phyloP scores from a whole-genome alignment of 1,140 invertebrate species.

The Brachionus koreanus region DNA sequence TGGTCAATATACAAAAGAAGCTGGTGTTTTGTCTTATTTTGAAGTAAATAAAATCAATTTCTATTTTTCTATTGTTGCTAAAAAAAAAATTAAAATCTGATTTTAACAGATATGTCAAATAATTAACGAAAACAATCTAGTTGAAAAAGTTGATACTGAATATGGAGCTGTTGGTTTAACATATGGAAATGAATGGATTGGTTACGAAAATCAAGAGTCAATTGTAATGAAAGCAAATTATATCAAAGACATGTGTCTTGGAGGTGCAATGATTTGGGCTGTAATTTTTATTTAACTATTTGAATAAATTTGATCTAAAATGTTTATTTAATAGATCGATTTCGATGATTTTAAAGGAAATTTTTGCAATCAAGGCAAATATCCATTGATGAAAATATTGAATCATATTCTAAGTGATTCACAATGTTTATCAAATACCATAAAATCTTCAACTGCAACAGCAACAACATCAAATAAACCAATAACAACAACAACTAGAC shows the following conservation, averaged over 20 bases:
- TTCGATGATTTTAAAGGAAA: too few relatives aligned
- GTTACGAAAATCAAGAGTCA: conserved; percentile 72
- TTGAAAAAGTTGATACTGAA: conserved; percentile 60
- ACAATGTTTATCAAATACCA: too few relatives aligned
- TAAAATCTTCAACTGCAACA: neutral
- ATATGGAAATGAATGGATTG: conserved; percentile 79
- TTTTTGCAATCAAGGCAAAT: conserved; percentile 73
- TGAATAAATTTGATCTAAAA: too few relatives aligned
- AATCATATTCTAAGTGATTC: conserved; percentile 59
- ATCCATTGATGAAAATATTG: conserved; percentile 81
- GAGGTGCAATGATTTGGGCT: too few relatives aligned
- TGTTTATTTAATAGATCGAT: too few relatives aligned
- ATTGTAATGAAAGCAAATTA: conserved; percentile 47
- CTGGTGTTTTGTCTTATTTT: conserved; percentile 86
- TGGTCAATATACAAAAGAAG: conserved; percentile 76
- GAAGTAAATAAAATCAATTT: conserved; percentile 58
- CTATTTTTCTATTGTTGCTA: neutral
- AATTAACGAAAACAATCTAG: conserved; percentile 55
- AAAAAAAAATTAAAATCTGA: conserved; percentile 70
- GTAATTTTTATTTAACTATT: conserved; percentile 45
- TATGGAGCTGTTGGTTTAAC: conserved; percentile 73
- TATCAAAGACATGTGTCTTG: too few relatives aligned
- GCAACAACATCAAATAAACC: neutral
- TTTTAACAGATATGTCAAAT: conserved; percentile 59
- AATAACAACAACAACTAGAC: neutral